These are phyloP conservation scores for Buathra laborator DNA, from an alignment of 2,888 invertebrate genomes.

Conservation along the genomic window DNA sequence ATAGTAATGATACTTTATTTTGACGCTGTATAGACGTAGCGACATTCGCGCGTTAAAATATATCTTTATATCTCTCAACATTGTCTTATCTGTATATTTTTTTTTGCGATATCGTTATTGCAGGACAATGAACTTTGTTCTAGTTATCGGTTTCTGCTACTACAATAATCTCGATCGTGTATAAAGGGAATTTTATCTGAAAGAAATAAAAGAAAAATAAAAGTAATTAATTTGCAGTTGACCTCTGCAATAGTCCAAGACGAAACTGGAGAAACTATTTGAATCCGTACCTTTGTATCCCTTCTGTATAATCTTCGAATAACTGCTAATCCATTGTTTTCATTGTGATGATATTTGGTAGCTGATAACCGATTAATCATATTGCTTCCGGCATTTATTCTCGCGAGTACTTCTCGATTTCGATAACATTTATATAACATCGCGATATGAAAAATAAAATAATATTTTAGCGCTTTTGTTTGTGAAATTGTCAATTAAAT, in stretches of 20 bases:
- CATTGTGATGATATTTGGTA: background rate
- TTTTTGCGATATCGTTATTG: slow-evolving; percentile 6
- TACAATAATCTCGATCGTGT: background rate
- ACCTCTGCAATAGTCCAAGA: background rate
- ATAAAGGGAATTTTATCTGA: slow-evolving; percentile 29
- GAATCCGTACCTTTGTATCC: slow-evolving; percentile 2
- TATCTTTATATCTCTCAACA: background rate
- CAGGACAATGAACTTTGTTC: background rate
- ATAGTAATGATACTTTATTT: background rate
- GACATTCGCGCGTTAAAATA: background rate
- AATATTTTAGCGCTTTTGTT: too few relatives aligned
- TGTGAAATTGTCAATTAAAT: too few relatives aligned
- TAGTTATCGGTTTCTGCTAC: slow-evolving; percentile 12
- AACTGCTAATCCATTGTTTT: background rate
- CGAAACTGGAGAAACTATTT: background rate
- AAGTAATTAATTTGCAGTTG: background rate
- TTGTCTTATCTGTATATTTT: background rate
- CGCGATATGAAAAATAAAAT: too few relatives aligned
- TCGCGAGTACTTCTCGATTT: background rate
- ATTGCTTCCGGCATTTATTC: background rate
- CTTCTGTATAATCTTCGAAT: background rate
- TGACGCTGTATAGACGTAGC: background rate
- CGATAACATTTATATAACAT: too few relatives aligned
- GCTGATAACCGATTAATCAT: background rate
- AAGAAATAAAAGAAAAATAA: background rate